phyloP scores from a whole-genome alignment of 2,113 vertebrate genomes.

The Oryzias melastigma region DNA sequence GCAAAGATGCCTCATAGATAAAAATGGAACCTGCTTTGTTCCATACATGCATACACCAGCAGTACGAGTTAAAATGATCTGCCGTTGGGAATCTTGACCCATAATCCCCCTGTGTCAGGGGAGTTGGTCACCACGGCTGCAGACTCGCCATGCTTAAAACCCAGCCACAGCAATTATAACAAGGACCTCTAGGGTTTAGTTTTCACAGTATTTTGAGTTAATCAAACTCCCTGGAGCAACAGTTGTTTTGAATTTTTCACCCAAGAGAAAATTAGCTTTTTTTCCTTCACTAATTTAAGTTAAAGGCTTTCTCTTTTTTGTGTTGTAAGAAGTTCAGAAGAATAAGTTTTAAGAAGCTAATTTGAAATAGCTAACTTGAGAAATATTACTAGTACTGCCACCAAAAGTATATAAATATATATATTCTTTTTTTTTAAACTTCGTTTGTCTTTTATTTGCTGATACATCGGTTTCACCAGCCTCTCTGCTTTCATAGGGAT shows the following conservation, averaged over 20 bases:
- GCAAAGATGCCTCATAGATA: not conserved
- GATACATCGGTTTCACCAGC: too few relatives aligned
- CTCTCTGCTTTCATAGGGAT: too few relatives aligned
- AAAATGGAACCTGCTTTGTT: not conserved
- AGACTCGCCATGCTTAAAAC: conserved; percentile 1
- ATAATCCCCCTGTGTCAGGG: conserved; percentile 4
- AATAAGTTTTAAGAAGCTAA: too few relatives aligned
- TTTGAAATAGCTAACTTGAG: too few relatives aligned
- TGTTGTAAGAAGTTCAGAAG: too few relatives aligned
- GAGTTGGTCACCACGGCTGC: not conserved
- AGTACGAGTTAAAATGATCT: conserved; percentile 12
- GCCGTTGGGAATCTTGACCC: conserved; percentile 10
- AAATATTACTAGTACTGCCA: too few relatives aligned
- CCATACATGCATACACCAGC: not conserved
- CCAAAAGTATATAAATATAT: too few relatives aligned
- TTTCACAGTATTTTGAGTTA: not conserved
- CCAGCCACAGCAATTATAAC: conserved; percentile 1
- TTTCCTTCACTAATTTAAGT: not conserved
- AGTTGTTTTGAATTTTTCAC: not conserved
- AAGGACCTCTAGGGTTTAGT: not conserved
- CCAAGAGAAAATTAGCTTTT: not conserved
- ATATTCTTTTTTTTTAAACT: too few relatives aligned
- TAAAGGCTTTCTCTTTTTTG: not conserved
- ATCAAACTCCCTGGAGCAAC: not conserved
- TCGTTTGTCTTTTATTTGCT: too few relatives aligned